Evolutionary conservation across 2,888 invertebrate genomes (phyloP), one percentile per base, ranked within the genome.

Genomic region (Watsonalla binaria): DNA sequence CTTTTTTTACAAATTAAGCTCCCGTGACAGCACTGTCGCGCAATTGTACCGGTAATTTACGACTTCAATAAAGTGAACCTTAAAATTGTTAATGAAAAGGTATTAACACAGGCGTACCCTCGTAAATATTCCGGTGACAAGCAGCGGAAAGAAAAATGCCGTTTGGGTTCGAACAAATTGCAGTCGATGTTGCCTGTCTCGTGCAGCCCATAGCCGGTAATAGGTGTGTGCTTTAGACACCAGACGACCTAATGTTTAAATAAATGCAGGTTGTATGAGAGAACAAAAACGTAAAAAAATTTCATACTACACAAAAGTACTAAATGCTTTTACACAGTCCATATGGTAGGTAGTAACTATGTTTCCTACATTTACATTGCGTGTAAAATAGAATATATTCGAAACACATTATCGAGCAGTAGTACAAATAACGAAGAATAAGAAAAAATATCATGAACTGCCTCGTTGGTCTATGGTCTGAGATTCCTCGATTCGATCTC

Each of bases 71-170:
- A 90, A 90, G 78, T 84, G 86, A 78, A 88, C 90, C 90, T 90
- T 90, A 90, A 90, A 90, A 90, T 90, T 90, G 90, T 90, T 89
- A 90, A 90, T 90, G 90, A 89, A 90, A 90, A 84, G 87, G 87
- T 84, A 90, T 90, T 90, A 90, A 90, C 89, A 84, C 82, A 81
- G 74, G 75, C 80, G 80, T 62, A 72, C 86, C 83, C 83, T 86
- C 86, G 83, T 90, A 90, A 90, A 90, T 90, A 78, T 86, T 76
- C 45, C 79, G 85, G 90, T 86, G 90, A 90, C 90, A 88, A 70
- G 63, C 73, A 72, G 74, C 70, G 76, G 76, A 79, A 84, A 86
- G 88, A 90, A 90, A 88, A 89, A 90, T 84, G 80, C 74, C 74
- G 70, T 77, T 70, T 72, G 82, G 78, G 82, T 84, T 87, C 81